Percentiles rank a stretch among this genome's conserved stretches.
phyloP scores from a whole-genome alignment of 2,113 vertebrate genomes.

The Choloepus hoffmanni region DNA sequence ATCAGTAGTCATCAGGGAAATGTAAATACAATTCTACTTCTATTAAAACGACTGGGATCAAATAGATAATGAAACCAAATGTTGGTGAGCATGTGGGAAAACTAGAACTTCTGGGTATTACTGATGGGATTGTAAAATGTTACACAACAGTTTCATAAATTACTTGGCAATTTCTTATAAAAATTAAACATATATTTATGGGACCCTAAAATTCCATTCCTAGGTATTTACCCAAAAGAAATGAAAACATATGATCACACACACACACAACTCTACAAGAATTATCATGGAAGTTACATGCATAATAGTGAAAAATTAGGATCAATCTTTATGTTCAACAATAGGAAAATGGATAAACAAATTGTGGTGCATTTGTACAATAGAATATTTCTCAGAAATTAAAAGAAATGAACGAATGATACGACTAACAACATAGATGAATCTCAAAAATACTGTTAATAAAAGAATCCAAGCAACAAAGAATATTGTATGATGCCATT shows the following conservation, averaged over 20 bases:
- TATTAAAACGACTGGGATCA: neutral
- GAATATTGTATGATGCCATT: neutral
- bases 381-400: neutral
- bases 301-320: neutral
- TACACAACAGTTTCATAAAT: neutral
- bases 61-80: neutral
- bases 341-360: neutral
- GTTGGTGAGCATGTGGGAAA: neutral
- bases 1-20: neutral
- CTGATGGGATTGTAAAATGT: neutral
- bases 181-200: neutral
- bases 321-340: neutral
- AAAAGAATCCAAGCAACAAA: neutral
- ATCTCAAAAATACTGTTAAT: neutral
- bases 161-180: neutral
- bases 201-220: neutral
- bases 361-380: neutral
- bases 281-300: conserved; percentile 8
- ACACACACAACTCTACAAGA: neutral
- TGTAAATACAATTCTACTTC: neutral
- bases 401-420: neutral
- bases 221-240: neutral
- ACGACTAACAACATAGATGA: neutral
- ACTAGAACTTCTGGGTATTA: neutral
- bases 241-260: neutral